These are phyloP conservation scores for Prenolepis imparis DNA, from an alignment of 2,888 invertebrate species.

Conservation along the genomic window DNA sequence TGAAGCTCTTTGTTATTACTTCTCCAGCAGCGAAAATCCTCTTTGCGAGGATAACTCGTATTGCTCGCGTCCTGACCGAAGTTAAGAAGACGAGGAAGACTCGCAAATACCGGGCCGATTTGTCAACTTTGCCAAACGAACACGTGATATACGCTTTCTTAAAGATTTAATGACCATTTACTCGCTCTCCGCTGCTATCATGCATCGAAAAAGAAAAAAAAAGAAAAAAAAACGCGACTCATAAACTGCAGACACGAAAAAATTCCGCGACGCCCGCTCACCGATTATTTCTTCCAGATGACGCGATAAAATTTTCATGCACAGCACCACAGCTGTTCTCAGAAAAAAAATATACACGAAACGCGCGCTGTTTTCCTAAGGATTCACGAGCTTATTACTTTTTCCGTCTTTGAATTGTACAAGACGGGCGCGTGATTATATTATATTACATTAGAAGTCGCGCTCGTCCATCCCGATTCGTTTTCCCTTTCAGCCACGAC, in stretches of 20 bases:
- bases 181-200: neutral
- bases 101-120: slow-evolving; percentile 53
- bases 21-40: slow-evolving; percentile 68
- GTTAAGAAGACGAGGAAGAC: slow-evolving; percentile 46
- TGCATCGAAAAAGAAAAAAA: slow-evolving; percentile 18
- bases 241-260: slow-evolving; percentile 34
- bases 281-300: slow-evolving; percentile 19
- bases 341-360: neutral
- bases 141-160: slow-evolving; percentile 40
- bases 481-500: slow-evolving; percentile 3
- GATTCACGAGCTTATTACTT: slow-evolving; percentile 36
- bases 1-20: slow-evolving; percentile 65
- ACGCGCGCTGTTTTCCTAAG: neutral
- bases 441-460: slow-evolving; percentile 15
- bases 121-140: slow-evolving; percentile 53
- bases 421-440: neutral
- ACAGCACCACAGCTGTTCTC: neutral
- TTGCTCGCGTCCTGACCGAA: slow-evolving; percentile 34
- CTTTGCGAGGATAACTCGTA: slow-evolving; percentile 63
- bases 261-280: slow-evolving; percentile 30
- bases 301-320: slow-evolving; percentile 44
- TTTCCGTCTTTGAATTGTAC: neutral
- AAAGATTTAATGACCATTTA: slow-evolving; percentile 69
- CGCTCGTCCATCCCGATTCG: slow-evolving; percentile 23
- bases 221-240: slow-evolving; percentile 4